These are phyloP conservation scores for Dolichoris vasculosae DNA, from an alignment of 1,140 invertebrate species.

Conservation along the genomic window DNA sequence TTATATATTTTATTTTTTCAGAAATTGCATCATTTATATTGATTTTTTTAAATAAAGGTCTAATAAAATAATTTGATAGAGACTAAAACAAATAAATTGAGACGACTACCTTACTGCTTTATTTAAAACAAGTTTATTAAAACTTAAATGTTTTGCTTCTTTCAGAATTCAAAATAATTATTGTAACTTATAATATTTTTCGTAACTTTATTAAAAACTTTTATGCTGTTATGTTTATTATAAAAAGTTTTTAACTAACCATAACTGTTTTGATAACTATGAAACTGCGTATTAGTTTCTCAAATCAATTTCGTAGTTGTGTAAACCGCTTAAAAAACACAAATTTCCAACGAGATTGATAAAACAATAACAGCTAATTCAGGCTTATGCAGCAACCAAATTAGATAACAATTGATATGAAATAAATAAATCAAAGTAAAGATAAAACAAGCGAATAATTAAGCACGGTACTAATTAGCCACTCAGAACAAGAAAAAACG, in stretches of 20 bases:
- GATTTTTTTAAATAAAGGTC: background rate
- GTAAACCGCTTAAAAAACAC: too few relatives aligned
- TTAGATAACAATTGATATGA: too few relatives aligned
- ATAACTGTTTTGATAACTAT: too few relatives aligned
- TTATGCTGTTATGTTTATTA: background rate
- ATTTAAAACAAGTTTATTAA: constrained; percentile 46
- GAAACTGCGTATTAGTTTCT: too few relatives aligned
- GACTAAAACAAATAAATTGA: constrained; percentile 13
- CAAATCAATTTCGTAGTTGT: too few relatives aligned
- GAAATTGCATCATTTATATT: background rate
- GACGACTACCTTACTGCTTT: constrained; percentile 47
- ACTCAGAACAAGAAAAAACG: too few relatives aligned
- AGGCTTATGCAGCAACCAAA: too few relatives aligned
- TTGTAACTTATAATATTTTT: background rate
- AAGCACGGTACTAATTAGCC: too few relatives aligned
- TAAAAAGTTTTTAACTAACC: background rate
- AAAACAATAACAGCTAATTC: too few relatives aligned
- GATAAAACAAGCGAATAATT: too few relatives aligned
- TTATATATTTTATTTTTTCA: background rate
- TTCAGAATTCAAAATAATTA: constrained; percentile 11
- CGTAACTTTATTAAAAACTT: background rate
- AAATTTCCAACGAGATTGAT: too few relatives aligned
- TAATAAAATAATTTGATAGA: background rate
- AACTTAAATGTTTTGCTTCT: constrained; percentile 21
- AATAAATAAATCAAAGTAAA: too few relatives aligned